Base-by-base conservation (phyloP, 2,888 invertebrate species). In the Noctua fimbriata region DNA sequence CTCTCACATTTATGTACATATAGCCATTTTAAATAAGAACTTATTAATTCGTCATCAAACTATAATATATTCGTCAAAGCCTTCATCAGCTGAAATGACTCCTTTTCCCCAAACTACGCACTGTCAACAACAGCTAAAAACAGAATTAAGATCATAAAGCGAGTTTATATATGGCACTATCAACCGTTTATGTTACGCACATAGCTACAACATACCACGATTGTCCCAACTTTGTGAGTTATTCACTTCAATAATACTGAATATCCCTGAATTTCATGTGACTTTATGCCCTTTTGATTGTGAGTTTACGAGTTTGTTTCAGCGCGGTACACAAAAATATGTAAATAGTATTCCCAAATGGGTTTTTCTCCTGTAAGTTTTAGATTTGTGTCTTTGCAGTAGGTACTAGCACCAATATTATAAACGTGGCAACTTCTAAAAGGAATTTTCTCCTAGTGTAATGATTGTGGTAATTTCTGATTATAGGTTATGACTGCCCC, bases 121-220 rank as follows among this genome's bases (percentile, higher is more conserved):
- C 70, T 81, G 69, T 79, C 70, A 74, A 78, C 60, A 72, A 87
- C 76, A 80, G 36, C 52, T 79, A 76, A 88, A 83, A 71, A 44
- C 75, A 9, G 79, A 88, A 86, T 89, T 88, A 86, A 71, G 70
- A 18, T 65, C 74, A 86, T 89, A 88, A 89, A 88, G 44, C 32
- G 44, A 55, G 79, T 88, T 86, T 88, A 84, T 86, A 79, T 44
- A 75, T 76, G 47, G 69, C 81, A 76, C 88, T 83, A 84, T 80
- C 71, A 80, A 82, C 63, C 63, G 73, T 88, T 88, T 88, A 88
- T 84, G 84, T 76, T n/a, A 63, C 71, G 16, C 72, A 76, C 69
- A 79, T 72, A 83, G 69, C 77, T 65, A 74, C 69, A 67, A 76
- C 47, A 67, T 16, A 41, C 65, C 63, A 79, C 63, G 49, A 58